Percentiles rank a stretch among this genome's conserved stretches.
phyloP scores from a whole-genome alignment of 2,797 vertebrate species.

The Poeciliopsis turneri region DNA sequence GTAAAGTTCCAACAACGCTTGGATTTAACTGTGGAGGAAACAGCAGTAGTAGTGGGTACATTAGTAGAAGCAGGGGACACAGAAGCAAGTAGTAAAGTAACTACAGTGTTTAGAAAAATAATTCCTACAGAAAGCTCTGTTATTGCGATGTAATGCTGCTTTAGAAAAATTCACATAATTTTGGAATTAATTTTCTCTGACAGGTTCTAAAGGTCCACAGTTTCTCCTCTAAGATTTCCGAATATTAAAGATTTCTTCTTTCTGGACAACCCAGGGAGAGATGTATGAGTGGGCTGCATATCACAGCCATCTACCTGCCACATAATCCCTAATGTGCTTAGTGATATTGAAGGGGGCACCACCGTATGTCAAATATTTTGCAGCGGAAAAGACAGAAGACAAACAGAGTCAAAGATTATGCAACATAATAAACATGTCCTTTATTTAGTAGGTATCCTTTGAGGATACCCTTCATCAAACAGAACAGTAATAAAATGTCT shows the following conservation, averaged over 20 bases:
- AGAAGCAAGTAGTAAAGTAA: too few relatives aligned
- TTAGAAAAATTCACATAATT: not conserved
- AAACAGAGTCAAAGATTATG: slow-evolving; percentile 20
- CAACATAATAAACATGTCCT: not conserved
- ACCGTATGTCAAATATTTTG: slow-evolving; percentile 35
- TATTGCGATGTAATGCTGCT: not conserved
- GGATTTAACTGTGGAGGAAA: too few relatives aligned
- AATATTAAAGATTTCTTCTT: slow-evolving; percentile 21
- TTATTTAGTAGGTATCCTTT: slow-evolving; percentile 1
- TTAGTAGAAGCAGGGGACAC: too few relatives aligned
- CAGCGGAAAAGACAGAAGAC: slow-evolving; percentile 29
- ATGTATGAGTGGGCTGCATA: slow-evolving; percentile 37
- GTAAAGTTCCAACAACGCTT: too few relatives aligned
- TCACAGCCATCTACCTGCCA: slow-evolving; percentile 52
- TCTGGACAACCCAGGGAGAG: slow-evolving; percentile 45
- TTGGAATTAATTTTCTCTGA: not conserved
- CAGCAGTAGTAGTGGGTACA: too few relatives aligned
- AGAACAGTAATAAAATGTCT: slow-evolving; percentile 1
- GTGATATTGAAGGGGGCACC: slow-evolving; percentile 39
- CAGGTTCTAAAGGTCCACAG: slow-evolving; percentile 20
- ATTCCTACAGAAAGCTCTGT: too few relatives aligned
- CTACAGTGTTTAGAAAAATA: too few relatives aligned
- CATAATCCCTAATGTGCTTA: slow-evolving; percentile 41
- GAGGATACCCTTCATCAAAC: slow-evolving; percentile 9
- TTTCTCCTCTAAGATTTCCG: slow-evolving; percentile 10